Conservation (phyloP, 2,113 vertebrate genomes). For the Arenaria interpres region DNA sequence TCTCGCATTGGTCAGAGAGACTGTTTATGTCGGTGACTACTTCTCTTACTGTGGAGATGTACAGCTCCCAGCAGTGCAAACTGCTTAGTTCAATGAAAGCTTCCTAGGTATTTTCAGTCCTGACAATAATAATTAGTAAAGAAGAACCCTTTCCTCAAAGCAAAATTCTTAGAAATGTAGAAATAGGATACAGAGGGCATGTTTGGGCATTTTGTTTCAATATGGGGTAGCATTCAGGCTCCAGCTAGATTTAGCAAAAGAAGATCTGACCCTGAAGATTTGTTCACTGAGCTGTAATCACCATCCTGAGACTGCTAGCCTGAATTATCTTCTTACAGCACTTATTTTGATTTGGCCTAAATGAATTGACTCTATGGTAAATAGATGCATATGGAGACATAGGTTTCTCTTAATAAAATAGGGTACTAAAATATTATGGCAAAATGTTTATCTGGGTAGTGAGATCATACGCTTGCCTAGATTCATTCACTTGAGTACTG, state of each 20-base stretch:
- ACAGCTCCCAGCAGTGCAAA: background rate
- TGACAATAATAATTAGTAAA: background rate
- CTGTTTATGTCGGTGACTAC: background rate
- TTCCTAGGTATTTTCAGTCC: background rate
- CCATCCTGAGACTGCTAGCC: background rate
- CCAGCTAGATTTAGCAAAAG: background rate
- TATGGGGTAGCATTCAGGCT: background rate
- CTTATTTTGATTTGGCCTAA: slow-evolving; percentile 56
- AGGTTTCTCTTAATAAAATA: slow-evolving; percentile 56
- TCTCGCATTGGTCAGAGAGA: background rate
- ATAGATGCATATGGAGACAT: slow-evolving; percentile 45
- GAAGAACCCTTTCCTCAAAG: background rate
- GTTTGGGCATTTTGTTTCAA: background rate
- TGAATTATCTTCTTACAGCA: slow-evolving; percentile 56
- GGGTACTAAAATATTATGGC: slow-evolving; percentile 53
- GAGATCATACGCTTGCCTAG: slow-evolving; percentile 49
- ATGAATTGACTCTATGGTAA: slow-evolving; percentile 47
- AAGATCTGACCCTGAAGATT: background rate
- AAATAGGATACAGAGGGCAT: background rate
- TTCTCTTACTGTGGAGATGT: background rate
- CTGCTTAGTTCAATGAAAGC: background rate
- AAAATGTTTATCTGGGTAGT: slow-evolving; percentile 66
- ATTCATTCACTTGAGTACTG: slow-evolving; percentile 65
- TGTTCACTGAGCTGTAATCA: background rate
- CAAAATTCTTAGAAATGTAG: background rate